Conservation (phyloP, 2,113 vertebrate species). For the Ceyx melanurus region DNA sequence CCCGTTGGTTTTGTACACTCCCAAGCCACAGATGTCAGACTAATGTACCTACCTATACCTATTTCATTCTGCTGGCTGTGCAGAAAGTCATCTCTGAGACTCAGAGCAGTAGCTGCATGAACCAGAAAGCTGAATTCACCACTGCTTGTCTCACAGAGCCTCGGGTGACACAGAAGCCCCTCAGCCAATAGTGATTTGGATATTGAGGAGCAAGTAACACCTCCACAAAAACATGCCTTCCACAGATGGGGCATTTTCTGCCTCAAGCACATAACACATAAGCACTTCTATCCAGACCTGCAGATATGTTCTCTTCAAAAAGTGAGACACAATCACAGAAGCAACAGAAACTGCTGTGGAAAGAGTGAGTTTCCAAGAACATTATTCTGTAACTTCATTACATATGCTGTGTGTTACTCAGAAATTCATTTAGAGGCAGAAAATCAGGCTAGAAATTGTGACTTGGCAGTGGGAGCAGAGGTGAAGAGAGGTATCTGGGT, state of each 20-base stretch:
- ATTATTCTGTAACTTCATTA: neutral
- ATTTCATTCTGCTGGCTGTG: neutral
- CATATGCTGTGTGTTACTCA: neutral
- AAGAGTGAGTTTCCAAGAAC: neutral
- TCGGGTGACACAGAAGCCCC: neutral
- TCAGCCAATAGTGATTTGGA: neutral
- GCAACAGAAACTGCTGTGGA: neutral
- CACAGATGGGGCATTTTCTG: neutral
- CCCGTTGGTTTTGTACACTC: neutral
- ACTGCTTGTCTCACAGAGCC: neutral
- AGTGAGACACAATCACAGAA: neutral
- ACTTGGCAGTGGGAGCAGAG: neutral
- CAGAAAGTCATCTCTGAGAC: neutral
- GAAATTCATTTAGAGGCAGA: neutral
- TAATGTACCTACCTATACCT: neutral
- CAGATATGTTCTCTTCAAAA: neutral
- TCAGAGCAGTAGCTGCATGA: neutral
- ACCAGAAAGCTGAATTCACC: constrained; percentile 21
- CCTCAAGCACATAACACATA: neutral
- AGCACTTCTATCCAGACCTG: neutral
- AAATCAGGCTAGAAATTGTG: neutral
- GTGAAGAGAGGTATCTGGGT: neutral
- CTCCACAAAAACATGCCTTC: neutral
- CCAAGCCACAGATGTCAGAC: neutral
- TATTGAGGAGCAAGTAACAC: neutral